Base-by-base conservation (phyloP, 2,113 vertebrate species). In the Chaenogobius annularis region DNA sequence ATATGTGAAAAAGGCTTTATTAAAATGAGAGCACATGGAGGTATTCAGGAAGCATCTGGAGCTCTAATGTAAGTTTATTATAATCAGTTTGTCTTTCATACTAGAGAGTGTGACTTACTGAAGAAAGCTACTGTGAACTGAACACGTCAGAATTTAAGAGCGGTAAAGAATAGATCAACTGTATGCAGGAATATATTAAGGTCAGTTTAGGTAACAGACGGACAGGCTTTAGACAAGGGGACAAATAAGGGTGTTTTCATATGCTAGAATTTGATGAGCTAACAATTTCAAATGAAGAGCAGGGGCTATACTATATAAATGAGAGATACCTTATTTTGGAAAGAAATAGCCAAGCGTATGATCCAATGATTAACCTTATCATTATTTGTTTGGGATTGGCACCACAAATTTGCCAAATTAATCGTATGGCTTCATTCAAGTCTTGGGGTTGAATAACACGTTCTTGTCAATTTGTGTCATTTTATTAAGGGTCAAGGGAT, bases 1-100 rank as follows among this genome's bases (percentile, higher is more conserved):
- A 66, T 61, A 80, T 83, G 76, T 46, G 22, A 79, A 78, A 73
- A 69, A 50, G 55, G 44, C 20, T n/a, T 79, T 66, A 72, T 67
- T 65, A 64, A 74, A 78, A 50, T 20, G 15, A 75, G 26, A 79
- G 68, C 48, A 13, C 56, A 69, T 68, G 69, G 46, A 82, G 54
- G 52, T 37, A 72, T 55, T 77, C 19, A 66, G 56, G 14, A 75
- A 74, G 77, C 69, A 79, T 66, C 70, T 75, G 73, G 68, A 74
- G 59, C 31, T 40, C 31, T 37, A 23, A 73, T 52, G 0, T 52
- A 12, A 66, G 47, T 61, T 35, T 61, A 61, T 35, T 54, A n/a
- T 54, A 61, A 22, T 12, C 3, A 6, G 1, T 31, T 50, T 46
- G 69, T 7, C 47, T 69, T 43, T 37, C 46, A 75, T 8, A 67